Base-by-base conservation (phyloP, 2,113 vertebrate species). In the Myrmecobius fasciatus region DNA sequence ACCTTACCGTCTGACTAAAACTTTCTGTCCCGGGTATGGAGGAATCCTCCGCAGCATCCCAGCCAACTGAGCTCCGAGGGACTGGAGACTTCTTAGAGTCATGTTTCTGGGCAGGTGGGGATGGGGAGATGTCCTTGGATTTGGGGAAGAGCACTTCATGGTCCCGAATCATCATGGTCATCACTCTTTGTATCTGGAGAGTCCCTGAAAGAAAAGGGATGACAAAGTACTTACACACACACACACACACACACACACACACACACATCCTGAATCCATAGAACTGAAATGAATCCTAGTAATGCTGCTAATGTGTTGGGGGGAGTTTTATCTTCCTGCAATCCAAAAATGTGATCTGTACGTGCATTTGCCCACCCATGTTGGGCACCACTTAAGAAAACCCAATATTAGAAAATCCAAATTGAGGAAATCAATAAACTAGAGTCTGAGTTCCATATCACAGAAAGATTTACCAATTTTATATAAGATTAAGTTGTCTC, bases 111-210 rank as follows among this genome's bases (percentile, higher is more conserved):
- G 97, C 95, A 25, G 98, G 96, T 0, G 99, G 97, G n/a, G 99
- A 98, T 0, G 98, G 97, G 0, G 96, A 95, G 14, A 91, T 95
- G 0, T 99, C 99, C 98, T 99, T 99, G 56, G 98, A 98, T 0
- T 98, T 97, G 36, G 99, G 99, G 91, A 99, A 99, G 96, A 99
- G 98, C 51, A 97, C 95, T 91, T 99, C 98, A 0, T 99, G 99
- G 94, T 99, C 98, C 46, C 99, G 99, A 98, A 99, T 99, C 99
- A 99, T 99, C 97, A 99, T 99, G 0, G 99, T 99, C 99, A 99
- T 99, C 98, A 99, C 98, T 95, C 99, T 99, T 98, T 99, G 99
- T 96, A 99, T 99, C 98, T 99, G 99, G 60, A 99, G 99, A 0
- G 99, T 99, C 14, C 99, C 99, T 99, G 98, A 47, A 94, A 91